Evolutionary conservation across 2,797 vertebrate species (phyloP).

Genomic region (Hypotaenidia okinawae): DNA sequence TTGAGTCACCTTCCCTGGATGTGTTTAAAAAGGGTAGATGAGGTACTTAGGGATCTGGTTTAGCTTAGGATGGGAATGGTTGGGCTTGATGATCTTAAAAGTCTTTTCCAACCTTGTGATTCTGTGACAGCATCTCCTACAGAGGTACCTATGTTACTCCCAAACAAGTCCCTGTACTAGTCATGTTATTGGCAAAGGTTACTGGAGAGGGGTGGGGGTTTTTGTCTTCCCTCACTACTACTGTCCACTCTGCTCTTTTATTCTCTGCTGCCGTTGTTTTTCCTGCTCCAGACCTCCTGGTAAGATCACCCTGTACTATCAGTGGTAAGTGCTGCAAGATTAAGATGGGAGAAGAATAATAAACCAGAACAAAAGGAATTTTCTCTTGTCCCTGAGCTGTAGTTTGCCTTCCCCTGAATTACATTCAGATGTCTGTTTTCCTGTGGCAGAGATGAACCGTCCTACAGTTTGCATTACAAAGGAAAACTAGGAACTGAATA

Average conservation of each 20-base stretch:
- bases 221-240: background rate
- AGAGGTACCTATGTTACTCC: no score
- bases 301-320: background rate
- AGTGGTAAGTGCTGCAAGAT: background rate
- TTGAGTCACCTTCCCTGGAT: no score
- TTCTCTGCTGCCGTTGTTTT: background rate
- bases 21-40: no score
- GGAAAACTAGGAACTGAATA: background rate
- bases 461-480: background rate
- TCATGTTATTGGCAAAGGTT: background rate
- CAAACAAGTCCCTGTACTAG: background rate
- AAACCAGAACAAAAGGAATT: background rate
- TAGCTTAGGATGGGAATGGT: no score
- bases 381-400: background rate
- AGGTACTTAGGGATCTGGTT: no score
- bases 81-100: no score
- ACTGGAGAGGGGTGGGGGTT: background rate
- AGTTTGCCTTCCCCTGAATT: background rate
- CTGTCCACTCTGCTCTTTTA: background rate
- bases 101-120: no score
- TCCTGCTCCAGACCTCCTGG: background rate
- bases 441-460: fast-evolving
- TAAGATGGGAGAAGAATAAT: background rate
- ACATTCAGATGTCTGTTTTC: background rate
- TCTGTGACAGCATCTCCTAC: no score